Conservation (phyloP, 2,113 vertebrate species). For the Cottus gobio region DNA sequence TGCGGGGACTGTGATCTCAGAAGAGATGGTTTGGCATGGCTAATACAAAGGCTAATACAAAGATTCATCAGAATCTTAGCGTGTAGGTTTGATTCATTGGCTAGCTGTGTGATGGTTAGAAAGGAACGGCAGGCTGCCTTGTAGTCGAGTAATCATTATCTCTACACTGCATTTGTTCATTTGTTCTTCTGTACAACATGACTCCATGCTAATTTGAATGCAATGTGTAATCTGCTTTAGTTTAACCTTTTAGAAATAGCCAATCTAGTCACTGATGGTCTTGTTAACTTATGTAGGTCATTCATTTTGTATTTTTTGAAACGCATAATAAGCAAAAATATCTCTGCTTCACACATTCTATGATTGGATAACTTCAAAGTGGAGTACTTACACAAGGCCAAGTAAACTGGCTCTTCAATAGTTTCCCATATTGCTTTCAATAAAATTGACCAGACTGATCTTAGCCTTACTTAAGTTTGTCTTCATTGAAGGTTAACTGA, state of each 20-base stretch:
- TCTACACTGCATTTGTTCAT: neutral
- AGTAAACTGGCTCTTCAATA: neutral
- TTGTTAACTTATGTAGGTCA: neutral
- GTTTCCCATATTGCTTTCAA: neutral
- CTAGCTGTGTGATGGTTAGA: neutral
- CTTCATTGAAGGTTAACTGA: constrained; percentile 45
- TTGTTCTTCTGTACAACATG: neutral
- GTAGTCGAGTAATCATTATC: neutral
- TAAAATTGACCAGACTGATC: neutral
- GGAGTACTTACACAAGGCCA: neutral
- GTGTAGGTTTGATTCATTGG: neutral
- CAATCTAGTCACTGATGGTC: no score
- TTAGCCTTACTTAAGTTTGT: neutral
- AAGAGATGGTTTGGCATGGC: no score
- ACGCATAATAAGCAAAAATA: no score
- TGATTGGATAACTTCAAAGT: neutral
- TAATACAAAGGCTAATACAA: no score
- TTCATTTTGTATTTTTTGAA: neutral
- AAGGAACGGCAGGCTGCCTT: neutral
- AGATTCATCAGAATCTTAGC: neutral
- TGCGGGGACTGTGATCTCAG: no score
- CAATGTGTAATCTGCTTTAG: neutral
- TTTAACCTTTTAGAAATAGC: no score
- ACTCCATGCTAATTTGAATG: neutral
- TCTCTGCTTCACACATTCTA: neutral